Conservation (phyloP, 64 coral and sea anemone genomes). For the Trachythela sp. region DNA sequence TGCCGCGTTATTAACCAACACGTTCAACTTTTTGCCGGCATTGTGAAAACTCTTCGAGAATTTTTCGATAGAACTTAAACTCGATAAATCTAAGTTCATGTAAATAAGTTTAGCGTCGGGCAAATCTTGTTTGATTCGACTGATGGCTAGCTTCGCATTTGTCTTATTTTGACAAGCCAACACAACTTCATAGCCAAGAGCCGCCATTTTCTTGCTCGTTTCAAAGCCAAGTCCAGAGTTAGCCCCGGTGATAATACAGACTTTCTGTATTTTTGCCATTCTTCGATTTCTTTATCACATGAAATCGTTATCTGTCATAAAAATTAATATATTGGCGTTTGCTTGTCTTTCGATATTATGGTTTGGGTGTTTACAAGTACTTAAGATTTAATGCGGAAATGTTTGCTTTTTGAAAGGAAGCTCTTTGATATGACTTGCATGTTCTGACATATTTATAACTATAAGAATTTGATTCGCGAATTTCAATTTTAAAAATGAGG, state of each 20-base stretch:
- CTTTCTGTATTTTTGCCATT: slow-evolving; percentile 25
- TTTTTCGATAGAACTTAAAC: slow-evolving; percentile 44
- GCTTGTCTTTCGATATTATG: neutral
- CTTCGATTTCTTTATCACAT: neutral
- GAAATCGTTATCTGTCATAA: neutral
- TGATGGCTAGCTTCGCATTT: slow-evolving; percentile 35
- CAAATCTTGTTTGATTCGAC: slow-evolving; percentile 26
- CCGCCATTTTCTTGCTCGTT: slow-evolving; percentile 50
- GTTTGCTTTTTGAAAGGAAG: neutral
- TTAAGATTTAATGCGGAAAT: neutral
- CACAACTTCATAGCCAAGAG: slow-evolving; percentile 44
- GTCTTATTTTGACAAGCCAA: slow-evolving; percentile 38
- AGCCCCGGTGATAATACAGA: slow-evolving; percentile 56
- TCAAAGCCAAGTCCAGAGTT: slow-evolving; percentile 51
- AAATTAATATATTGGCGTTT: neutral
- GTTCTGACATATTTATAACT: neutral
- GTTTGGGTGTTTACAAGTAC: neutral
- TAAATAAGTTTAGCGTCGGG: slow-evolving; percentile 36
- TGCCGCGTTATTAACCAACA: slow-evolving; percentile 42
- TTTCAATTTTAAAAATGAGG: too few species aligned
- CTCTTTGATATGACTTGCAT: neutral
- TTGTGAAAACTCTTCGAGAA: slow-evolving; percentile 39
- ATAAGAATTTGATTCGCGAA: neutral
- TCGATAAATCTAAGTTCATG: slow-evolving; percentile 48
- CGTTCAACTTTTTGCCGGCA: slow-evolving; percentile 43